Evolutionary conservation across 2,888 invertebrate genomes (phyloP), one percentile per base, ranked within the genome.

Genomic region (Griposia aprilina): DNA sequence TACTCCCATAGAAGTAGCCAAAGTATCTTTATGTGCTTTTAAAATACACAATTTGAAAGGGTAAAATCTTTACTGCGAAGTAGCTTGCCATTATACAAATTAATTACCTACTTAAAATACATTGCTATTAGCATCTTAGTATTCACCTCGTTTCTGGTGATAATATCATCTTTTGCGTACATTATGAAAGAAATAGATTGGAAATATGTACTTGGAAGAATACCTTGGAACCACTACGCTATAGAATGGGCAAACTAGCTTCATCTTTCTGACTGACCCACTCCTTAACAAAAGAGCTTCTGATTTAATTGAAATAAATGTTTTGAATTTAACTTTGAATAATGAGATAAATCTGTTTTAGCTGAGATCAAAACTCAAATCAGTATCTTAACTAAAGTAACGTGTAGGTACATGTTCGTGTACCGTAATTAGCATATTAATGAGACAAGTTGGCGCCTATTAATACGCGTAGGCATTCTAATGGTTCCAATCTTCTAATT

Each of bases 401-500:
- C 71, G 36, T 7, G 15, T 77, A 36, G 26, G 30, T 50, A 50
- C 30, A 71, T 23, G 65, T 62, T 36, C 41, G 41, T 80, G 57
- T 30, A 66, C 26, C 65, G 57, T 77, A 71, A 77, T 79, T 81
- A 70, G 55, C 80, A 82, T 82, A 89, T 88, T 82, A 82, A 89
- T 80, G 63, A 71, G 73, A 68, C 76, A 78, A 88, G 82, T 87
- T 79, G 73, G 75, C 57, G 76, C 72, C 80, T 85, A 88, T 88
- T 89, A 85, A 87, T 84, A 69, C 68, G 76, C 57, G 76, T 74
- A 74, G 48, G 73, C 76, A 75, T 76, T 66, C 70, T 89, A 75
- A 87, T 80, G 76, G 82, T 77, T 87, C 63, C 89, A 89, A 87
- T 87, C 81, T 84, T 74, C 76, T 81, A 82, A 89, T 84, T 89